Evolutionary conservation across 2,113 vertebrate genomes (phyloP).

Genomic region (Myiagra hebetior): DNA sequence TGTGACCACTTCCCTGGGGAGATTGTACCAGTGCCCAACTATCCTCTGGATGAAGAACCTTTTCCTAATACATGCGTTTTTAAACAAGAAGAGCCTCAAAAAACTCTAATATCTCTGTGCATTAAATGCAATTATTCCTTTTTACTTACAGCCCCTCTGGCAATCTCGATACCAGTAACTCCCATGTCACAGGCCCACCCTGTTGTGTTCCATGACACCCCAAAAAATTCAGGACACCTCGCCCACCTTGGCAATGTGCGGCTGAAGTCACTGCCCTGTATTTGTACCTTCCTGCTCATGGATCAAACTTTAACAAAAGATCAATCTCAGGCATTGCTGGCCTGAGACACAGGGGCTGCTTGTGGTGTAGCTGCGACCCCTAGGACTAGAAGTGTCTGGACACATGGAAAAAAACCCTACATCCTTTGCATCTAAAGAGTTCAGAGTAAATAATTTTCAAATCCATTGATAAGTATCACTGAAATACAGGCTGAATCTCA

Average conservation of each 20-base stretch:
- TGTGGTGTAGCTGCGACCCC: neutral
- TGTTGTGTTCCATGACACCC: neutral
- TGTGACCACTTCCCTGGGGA: neutral
- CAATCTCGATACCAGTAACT: neutral
- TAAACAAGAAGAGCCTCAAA: neutral
- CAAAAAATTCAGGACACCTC: neutral
- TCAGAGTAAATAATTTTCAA: neutral
- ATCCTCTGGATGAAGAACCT: neutral
- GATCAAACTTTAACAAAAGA: neutral
- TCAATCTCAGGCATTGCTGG: neutral
- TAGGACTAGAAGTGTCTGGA: neutral
- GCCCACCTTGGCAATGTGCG: neutral
- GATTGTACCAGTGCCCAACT: neutral
- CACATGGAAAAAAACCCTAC: neutral
- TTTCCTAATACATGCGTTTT: neutral
- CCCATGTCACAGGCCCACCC: neutral
- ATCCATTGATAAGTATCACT: neutral
- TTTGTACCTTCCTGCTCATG: neutral
- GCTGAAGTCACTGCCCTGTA: neutral
- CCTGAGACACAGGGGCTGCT: rapidly evolving
- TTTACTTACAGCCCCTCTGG: neutral
- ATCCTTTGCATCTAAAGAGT: neutral
- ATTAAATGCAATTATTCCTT: neutral
- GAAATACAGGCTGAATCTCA: neutral
- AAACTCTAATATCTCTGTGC: neutral